A percentile compares a stretch with the other conserved stretches of the same genome.
phyloP scores from a whole-genome alignment of 2,888 invertebrate species.

The Empis stercorea region DNA sequence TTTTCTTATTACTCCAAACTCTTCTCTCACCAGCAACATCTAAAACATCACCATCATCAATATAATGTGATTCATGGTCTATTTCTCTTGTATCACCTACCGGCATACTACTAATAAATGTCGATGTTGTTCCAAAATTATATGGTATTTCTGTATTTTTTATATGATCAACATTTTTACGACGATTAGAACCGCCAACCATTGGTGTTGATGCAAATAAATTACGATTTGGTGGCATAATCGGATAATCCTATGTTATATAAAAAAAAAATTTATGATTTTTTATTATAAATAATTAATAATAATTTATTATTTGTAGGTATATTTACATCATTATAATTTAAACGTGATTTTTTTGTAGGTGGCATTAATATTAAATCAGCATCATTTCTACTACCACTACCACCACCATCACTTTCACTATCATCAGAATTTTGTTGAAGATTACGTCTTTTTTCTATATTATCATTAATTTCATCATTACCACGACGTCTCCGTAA shows the following conservation, averaged over 20 bases:
- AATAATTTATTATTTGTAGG: too few species aligned
- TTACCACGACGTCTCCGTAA: conserved; percentile 23
- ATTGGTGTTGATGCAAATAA: conserved; percentile 11
- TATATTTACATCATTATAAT: conserved; percentile 10
- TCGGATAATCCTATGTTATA: too few species aligned
- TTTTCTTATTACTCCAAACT: too few species aligned
- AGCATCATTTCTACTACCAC: conserved; percentile 17
- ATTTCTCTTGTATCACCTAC: conserved; percentile 7
- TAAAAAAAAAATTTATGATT: too few species aligned
- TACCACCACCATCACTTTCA: conserved; percentile 6
- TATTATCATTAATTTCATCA: conserved; percentile 17
- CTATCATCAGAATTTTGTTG: conserved; percentile 10
- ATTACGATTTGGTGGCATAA: conserved; percentile 3
- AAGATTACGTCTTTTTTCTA: conserved; percentile 19
- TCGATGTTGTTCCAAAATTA: conserved; percentile 13
- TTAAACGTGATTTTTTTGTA: conserved; percentile 15
- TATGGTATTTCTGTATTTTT: conserved; percentile 22
- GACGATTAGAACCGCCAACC: conserved; percentile 12
- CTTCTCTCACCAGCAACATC: neutral
- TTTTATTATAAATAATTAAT: too few species aligned
- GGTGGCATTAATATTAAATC: conserved; percentile 17
- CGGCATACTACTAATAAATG: conserved; percentile 12
- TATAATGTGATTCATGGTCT: conserved; percentile 17
- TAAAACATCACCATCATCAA: conserved; percentile 16
- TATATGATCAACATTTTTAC: conserved; percentile 20